Conservation (phyloP, 2,888 invertebrate genomes). For the Lasius platythorax region DNA sequence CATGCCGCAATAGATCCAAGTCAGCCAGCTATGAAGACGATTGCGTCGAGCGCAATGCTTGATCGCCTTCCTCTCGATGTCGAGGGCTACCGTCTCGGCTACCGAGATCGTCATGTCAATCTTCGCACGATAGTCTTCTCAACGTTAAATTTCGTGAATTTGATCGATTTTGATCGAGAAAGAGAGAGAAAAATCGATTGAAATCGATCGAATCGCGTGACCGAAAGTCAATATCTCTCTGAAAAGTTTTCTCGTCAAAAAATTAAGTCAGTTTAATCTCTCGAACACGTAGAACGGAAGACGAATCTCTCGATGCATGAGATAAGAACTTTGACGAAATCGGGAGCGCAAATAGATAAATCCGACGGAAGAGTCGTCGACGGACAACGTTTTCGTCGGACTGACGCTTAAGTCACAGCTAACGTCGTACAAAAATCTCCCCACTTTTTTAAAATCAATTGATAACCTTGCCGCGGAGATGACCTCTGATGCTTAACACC, state of each 20-base stretch:
- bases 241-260: background rate
- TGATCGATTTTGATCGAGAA: background rate
- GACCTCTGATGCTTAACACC: conserved; percentile 79
- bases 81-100: conserved; percentile 4
- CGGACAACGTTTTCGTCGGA: conserved; percentile 75
- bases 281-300: background rate
- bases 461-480: conserved; percentile 82
- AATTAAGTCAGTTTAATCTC: too few species aligned
- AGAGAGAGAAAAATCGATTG: background rate
- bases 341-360: conserved; percentile 10
- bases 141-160: background rate
- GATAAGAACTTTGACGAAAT: background rate
- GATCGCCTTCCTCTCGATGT: conserved; percentile 44
- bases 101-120: conserved; percentile 23
- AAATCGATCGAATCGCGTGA: too few species aligned
- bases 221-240: background rate
- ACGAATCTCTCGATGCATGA: background rate
- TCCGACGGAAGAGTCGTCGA: conserved; percentile 21
- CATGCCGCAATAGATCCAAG: conserved; percentile 68
- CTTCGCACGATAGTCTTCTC: background rate
- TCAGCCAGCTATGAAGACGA: conserved; percentile 57
- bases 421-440: conserved; percentile 80
- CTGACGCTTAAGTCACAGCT: conserved; percentile 75
- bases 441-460: conserved; percentile 64
- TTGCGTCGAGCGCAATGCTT: background rate